Evolutionary conservation across 2,888 invertebrate genomes (phyloP).

Genomic region (Dysmachus trigonus): DNA sequence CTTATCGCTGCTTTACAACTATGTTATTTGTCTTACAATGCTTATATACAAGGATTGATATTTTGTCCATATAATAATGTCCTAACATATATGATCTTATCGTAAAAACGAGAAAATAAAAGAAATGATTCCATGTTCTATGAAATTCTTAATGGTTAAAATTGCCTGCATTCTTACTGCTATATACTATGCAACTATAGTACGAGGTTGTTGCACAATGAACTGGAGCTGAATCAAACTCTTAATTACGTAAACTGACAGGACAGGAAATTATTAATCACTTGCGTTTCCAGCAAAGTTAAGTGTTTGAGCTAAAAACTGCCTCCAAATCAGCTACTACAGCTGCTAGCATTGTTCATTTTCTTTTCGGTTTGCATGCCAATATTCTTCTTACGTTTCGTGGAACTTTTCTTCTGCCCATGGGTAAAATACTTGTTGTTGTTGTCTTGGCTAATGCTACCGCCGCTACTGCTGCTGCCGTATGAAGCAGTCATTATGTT

Average conservation of each 20-base stretch:
- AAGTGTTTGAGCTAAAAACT: conserved; percentile 25
- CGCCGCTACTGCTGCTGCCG: conserved; percentile 52
- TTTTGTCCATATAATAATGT: conserved; percentile 16
- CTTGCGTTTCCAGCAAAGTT: conserved; percentile 11
- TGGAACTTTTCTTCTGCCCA: conserved; percentile 50
- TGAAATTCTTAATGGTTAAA: conserved; percentile 13
- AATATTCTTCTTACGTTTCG: conserved; percentile 50
- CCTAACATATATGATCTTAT: conserved; percentile 18
- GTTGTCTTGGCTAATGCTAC: conserved; percentile 52
- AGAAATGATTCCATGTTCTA: conserved; percentile 20
- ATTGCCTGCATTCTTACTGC: conserved; percentile 18
- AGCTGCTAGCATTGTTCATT: conserved; percentile 39
- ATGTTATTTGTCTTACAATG: conserved; percentile 29
- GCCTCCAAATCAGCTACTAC: conserved; percentile 30
- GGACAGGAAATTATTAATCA: conserved; percentile 31
- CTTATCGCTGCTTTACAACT: conserved; percentile 27
- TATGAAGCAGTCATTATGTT: conserved; percentile 57
- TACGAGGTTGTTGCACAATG: neutral
- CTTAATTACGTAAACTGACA: neutral
- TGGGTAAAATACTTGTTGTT: conserved; percentile 44
- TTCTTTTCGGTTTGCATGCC: conserved; percentile 50
- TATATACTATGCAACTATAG: conserved; percentile 20
- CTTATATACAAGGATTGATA: conserved; percentile 14
- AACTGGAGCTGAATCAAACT: neutral
- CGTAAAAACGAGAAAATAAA: conserved; percentile 32